Conservation (phyloP, 2,113 vertebrate species). For the Uria aalge region DNA sequence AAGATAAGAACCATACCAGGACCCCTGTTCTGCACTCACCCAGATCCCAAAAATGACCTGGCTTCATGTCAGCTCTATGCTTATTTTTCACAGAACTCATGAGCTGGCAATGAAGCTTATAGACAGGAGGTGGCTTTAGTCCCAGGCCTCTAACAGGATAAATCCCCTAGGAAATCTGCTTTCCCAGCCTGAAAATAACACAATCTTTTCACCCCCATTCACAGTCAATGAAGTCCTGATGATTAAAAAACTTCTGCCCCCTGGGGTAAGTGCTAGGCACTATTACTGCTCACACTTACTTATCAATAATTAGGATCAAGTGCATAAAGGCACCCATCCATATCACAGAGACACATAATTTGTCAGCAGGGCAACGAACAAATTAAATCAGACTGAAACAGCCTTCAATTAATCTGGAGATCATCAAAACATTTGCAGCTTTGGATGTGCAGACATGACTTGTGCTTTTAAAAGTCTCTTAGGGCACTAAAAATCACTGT, state of each 20-base stretch:
- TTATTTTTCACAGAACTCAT: neutral
- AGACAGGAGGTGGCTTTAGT: neutral
- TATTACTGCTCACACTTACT: neutral
- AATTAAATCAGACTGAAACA: constrained; percentile 3
- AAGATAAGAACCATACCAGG: neutral
- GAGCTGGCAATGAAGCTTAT: neutral
- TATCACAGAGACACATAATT: neutral
- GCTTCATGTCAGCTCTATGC: neutral
- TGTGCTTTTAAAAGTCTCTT: constrained; percentile 1
- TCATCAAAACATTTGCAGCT: constrained; percentile 3
- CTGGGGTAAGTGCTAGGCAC: neutral
- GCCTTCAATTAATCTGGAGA: neutral
- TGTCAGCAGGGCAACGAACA: neutral
- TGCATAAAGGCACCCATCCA: neutral
- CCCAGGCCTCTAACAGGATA: neutral
- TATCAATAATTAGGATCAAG: neutral
- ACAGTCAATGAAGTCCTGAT: neutral
- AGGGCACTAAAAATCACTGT: neutral
- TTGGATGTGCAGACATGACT: neutral
- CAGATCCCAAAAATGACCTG: neutral
- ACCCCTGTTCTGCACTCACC: neutral
- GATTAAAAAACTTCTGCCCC: neutral
- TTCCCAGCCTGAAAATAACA: neutral
- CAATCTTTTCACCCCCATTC: neutral
- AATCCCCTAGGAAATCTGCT: neutral